Percentiles rank a stretch among this genome's conserved stretches.
Evolutionary conservation across 2,888 invertebrate species (phyloP).

Genomic region (Dyspetes luteomarginatus): DNA sequence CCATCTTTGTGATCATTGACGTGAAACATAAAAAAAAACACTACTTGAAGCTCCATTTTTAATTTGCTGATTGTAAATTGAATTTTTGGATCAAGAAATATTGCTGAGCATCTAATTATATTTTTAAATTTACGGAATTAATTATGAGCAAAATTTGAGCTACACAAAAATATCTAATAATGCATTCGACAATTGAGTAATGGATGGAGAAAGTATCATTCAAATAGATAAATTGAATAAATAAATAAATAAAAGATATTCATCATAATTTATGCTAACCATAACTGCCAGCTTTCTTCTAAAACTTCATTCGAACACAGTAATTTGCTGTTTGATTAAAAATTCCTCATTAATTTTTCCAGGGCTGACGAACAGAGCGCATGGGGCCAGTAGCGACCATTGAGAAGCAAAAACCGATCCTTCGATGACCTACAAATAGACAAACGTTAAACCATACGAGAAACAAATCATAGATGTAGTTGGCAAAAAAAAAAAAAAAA

Average conservation of each 20-base stretch:
- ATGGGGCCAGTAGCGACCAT: constrained; percentile 6
- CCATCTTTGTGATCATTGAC: not conserved
- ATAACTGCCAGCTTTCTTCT: not conserved
- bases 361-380: constrained; percentile 46
- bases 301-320: not conserved
- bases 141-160: too few species aligned
- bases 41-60: not conserved
- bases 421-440: constrained; percentile 24
- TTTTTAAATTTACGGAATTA: too few species aligned
- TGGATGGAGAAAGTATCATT: too few species aligned
- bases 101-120: too few species aligned
- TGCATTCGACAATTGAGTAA: too few species aligned
- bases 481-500: constrained; percentile 12
- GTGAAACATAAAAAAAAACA: not conserved
- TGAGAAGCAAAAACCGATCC: constrained; percentile 12
- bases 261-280: not conserved
- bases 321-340: not conserved
- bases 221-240: not conserved
- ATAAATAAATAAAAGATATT: not conserved
- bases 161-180: too few species aligned
- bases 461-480: not conserved
- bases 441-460: not conserved
- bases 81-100: not conserved
- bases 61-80: not conserved
- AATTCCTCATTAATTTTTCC: constrained; percentile 24